phyloP scores from a whole-genome alignment of 1,140 invertebrate species.

The Drosophila funebris region DNA sequence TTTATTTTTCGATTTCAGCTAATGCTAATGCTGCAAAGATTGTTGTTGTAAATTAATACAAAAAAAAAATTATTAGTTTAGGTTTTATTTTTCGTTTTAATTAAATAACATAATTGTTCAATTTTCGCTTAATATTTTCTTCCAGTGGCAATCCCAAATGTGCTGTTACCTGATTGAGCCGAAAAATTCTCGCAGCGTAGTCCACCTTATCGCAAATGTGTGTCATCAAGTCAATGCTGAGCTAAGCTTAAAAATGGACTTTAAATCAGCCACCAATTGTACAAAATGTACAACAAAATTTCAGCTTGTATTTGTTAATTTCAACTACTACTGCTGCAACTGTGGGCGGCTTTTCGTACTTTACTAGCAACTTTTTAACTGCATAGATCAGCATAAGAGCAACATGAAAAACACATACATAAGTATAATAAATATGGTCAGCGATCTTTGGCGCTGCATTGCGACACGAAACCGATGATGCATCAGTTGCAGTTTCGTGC shows the following conservation, averaged over 20 bases:
- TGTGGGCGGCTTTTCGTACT: slow-evolving; percentile 36
- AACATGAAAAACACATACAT: slow-evolving; percentile 2
- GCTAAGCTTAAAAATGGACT: slow-evolving; percentile 32
- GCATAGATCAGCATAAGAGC: slow-evolving; percentile 2
- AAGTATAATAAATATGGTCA: not conserved
- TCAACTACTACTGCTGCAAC: not conserved
- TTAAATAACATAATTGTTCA: too few relatives aligned
- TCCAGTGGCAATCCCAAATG: too few relatives aligned
- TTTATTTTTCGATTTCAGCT: too few relatives aligned
- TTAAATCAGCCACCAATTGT: not conserved
- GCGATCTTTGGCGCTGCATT: slow-evolving; percentile 22
- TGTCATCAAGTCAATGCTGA: slow-evolving; percentile 40
- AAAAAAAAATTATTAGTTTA: too few relatives aligned
- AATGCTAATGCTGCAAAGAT: too few relatives aligned
- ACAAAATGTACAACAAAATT: slow-evolving; percentile 13
- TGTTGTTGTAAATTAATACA: too few relatives aligned
- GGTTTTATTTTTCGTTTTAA: too few relatives aligned
- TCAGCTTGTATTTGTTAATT: slow-evolving; percentile 6
- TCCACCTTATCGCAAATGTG: slow-evolving; percentile 13
- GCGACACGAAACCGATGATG: slow-evolving; percentile 19
- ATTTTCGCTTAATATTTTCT: too few relatives aligned
- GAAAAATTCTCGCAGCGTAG: slow-evolving; percentile 47
- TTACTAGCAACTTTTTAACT: not conserved
- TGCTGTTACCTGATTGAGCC: not conserved
- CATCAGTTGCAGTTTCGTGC: slow-evolving; percentile 21